phyloP scores from a whole-genome alignment of 2,888 invertebrate species.

The Anaspis maculata region DNA sequence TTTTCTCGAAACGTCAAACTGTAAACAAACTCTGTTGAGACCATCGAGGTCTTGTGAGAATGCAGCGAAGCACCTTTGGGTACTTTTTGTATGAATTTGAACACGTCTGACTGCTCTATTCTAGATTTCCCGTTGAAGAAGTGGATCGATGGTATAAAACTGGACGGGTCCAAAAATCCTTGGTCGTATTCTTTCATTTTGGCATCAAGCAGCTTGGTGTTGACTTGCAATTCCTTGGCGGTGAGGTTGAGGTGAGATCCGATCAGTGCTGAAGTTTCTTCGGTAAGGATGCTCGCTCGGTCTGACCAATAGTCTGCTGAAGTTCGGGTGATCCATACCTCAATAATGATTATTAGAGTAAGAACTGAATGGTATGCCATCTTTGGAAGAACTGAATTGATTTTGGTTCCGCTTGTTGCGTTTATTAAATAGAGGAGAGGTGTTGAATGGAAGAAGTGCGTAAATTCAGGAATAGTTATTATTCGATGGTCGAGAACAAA shows the following conservation, averaged over 20 bases:
- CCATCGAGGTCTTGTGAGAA: slow-evolving; percentile 57
- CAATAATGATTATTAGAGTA: too few relatives aligned
- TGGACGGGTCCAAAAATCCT: slow-evolving; percentile 24
- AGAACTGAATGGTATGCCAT: too few relatives aligned
- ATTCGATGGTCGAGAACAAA: too few relatives aligned
- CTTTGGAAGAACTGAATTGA: too few relatives aligned
- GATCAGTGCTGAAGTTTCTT: slow-evolving; percentile 16
- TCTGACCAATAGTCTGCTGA: slow-evolving; percentile 23
- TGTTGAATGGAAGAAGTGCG: too few relatives aligned
- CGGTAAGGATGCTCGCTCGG: slow-evolving; percentile 16
- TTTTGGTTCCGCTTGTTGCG: too few relatives aligned
- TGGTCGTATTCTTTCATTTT: slow-evolving; percentile 30
- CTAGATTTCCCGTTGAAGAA: slow-evolving; percentile 53
- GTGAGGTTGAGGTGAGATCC: slow-evolving; percentile 34
- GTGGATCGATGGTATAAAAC: slow-evolving; percentile 56
- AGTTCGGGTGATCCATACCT: too few relatives aligned
- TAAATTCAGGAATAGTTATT: too few relatives aligned
- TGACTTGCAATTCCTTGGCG: slow-evolving; percentile 27
- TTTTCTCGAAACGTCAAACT: slow-evolving; percentile 54
- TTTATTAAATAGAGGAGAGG: too few relatives aligned
- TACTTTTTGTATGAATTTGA: slow-evolving; percentile 54
- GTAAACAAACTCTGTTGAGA: slow-evolving; percentile 52
- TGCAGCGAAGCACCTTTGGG: slow-evolving; percentile 69
- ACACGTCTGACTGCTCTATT: slow-evolving; percentile 57
- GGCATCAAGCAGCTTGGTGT: slow-evolving; percentile 27